Evolutionary conservation across 2,113 vertebrate species (phyloP).

Genomic region (Misgurnus mizolepis): DNA sequence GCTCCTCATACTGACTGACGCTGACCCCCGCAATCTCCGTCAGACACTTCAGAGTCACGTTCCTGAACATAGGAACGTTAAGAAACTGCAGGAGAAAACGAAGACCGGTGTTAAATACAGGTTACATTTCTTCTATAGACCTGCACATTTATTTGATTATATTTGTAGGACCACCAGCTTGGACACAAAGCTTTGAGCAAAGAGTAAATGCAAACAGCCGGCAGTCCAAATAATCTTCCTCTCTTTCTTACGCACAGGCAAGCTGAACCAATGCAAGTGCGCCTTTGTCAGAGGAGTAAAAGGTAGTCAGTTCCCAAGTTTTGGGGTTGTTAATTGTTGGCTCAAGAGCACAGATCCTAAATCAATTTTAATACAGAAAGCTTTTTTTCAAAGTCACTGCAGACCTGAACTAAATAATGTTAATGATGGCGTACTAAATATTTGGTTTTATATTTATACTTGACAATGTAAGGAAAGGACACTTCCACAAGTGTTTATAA

Average conservation of each 20-base stretch:
- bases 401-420: too few relatives aligned
- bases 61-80: constrained; percentile 97
- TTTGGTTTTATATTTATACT: too few relatives aligned
- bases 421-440: too few relatives aligned
- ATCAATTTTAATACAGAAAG: too few relatives aligned
- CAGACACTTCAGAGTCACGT: constrained; percentile 95
- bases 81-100: constrained; percentile 77
- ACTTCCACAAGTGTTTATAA: neutral
- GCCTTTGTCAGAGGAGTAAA: constrained; percentile 56
- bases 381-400: too few relatives aligned
- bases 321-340: too few relatives aligned
- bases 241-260: constrained; percentile 56
- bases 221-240: constrained; percentile 44
- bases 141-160: neutral
- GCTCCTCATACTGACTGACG: constrained; percentile 95
- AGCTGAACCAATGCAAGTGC: constrained; percentile 54
- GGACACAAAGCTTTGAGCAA: constrained; percentile 25
- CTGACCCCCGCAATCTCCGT: constrained; percentile 95
- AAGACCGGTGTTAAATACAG: neutral
- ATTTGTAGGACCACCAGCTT: constrained; percentile 33
- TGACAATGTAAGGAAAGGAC: neutral
- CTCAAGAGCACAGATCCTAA: too few relatives aligned
- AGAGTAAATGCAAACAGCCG: neutral
- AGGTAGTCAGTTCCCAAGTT: too few relatives aligned
- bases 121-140: neutral